Base-by-base conservation (phyloP, 1,140 invertebrate species). In the Daktulosphaira vitifoliae region DNA sequence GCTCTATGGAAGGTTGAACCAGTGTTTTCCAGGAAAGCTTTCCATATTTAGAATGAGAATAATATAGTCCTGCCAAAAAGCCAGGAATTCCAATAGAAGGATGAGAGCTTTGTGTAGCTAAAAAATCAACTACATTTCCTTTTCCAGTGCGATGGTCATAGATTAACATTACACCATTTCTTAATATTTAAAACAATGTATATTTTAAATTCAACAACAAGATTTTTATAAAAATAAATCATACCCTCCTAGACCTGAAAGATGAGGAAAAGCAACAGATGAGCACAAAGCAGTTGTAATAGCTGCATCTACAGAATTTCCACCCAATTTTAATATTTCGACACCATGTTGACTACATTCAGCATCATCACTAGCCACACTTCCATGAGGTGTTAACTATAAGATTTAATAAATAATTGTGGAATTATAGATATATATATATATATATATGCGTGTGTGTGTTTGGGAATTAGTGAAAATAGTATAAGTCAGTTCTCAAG, bases 291-390 rank as follows among this genome's bases (percentile, higher is more conserved):
- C 78, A 46, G 81, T 78, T 44, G 83, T 83, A 65, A 83, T 77
- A 25, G 83, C 83, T 53, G 84, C 85, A 77, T 88, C 85, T 2
- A 85, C 73, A 25, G 86, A 81, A 73, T 84, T 84, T 7, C 85
- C 86, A 48, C 83, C 84, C 69, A 78, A 77, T 71, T 81, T 79
- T 65, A 88, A 74, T 69, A 83, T 78, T 67, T 79, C 74, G 4
- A 82, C 81, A 29, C 88, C 88, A 68, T 86, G 81, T 68, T 80
- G 75, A 26, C 87, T 88, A 76, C 88, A 90, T 71, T 82, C 78
- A 66, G 78, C 74, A 71, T 80, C 82, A 69, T 87, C 86, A 37
- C 85, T 82, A 4, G 84, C 83, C 51, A 90, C 86, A 68, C 84
- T 85, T 42, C 86, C 87, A 78, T 88, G 85, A 11, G 81, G 80